Conservation (phyloP, 2,113 vertebrate genomes). For the Parotia lawesii region DNA sequence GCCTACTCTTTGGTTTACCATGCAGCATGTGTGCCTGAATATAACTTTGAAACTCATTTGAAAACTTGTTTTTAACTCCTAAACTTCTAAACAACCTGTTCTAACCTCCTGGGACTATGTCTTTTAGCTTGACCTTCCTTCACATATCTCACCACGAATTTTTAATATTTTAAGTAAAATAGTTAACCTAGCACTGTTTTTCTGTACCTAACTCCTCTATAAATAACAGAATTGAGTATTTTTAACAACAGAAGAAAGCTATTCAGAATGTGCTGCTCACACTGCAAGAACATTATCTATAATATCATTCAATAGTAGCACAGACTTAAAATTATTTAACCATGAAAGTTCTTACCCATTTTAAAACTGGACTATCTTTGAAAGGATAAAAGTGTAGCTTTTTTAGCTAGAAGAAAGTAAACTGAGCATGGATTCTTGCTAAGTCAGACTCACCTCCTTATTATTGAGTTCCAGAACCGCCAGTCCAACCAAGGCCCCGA, state of each 20-base stretch:
- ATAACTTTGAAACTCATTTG: neutral
- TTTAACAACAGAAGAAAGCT: neutral
- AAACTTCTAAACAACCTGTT: neutral
- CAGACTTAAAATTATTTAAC: neutral
- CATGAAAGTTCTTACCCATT: neutral
- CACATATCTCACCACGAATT: neutral
- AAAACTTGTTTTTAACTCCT: neutral
- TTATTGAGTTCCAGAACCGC: slow-evolving; percentile 97
- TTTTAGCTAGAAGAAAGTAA: neutral
- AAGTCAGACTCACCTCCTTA: slow-evolving; percentile 81
- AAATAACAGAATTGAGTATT: neutral
- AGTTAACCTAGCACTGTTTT: neutral
- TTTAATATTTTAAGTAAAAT: neutral
- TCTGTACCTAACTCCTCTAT: neutral
- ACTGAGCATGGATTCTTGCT: neutral
- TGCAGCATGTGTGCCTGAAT: neutral
- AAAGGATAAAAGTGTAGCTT: neutral
- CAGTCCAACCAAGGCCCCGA: slow-evolving; percentile 93
- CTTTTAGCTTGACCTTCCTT: neutral
- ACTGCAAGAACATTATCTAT: neutral
- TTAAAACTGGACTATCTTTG: neutral
- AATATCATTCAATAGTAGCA: neutral
- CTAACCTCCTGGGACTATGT: neutral
- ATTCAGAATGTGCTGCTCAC: neutral
- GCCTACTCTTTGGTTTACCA: neutral